Base-by-base conservation (phyloP, 1,140 invertebrate species). In the Papilio polyxenes region DNA sequence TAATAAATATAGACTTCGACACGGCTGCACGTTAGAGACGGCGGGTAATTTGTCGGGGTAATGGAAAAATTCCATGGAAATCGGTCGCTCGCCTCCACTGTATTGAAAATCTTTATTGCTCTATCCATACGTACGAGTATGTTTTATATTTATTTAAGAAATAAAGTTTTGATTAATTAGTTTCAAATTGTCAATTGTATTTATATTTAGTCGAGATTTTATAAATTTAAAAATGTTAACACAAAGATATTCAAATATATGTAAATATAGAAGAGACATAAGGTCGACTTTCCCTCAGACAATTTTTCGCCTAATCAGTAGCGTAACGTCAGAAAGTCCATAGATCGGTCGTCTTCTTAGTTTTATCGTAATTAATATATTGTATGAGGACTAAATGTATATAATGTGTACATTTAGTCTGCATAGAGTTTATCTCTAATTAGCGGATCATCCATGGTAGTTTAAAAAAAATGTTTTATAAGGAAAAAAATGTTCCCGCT, bases 11-110 rank as follows among this genome's bases (percentile, higher is more conserved):
- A 88, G 69, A 81, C 81, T 81, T 85, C 83, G 82, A 83, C 80
- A 84, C 82, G 83, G 82, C 59, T 76, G 80, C 84, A 87, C 84
- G 89, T 91, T 90, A 90, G 83, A 88, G 87, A 86, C 87, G 85
- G 86, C 76, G 85, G 62, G 89, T 91, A 93, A 93, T 93, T 93
- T 93, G 89, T 88, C 85, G 83, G 23, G 78, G 87, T 93, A 93
- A 93, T 93, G 90, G 92, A 92, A 93, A 93, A 93, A 93, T 93
- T 92, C 92, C 90, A 84, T 89, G 89, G 87, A 92, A 92, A 92
- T 92, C 87, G 89, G 86, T 84, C 79, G 87, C 65, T 83, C 80
- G 83, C 82, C 85, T 81, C 81, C 75, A 80, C 82, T 59, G 72
- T 83, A 74, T 59, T n/a, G 74, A 31, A 69, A 72, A 81, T 78